phyloP scores from a whole-genome alignment of 2,888 invertebrate genomes.

The Dynastes maya region DNA sequence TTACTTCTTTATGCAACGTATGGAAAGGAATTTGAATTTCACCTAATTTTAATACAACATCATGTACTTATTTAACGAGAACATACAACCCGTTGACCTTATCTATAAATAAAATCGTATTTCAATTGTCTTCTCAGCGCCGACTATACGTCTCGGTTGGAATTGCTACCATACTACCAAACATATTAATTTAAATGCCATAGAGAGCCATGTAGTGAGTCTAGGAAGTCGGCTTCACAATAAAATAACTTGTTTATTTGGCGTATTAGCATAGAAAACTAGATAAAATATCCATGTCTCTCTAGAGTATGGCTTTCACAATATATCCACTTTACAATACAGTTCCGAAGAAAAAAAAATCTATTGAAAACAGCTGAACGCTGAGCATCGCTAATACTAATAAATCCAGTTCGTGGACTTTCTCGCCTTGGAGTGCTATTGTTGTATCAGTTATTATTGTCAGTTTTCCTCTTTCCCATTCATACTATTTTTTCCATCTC shows the following conservation, averaged over 20 bases:
- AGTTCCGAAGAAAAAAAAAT: conserved; percentile 2
- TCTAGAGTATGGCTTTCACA: conserved; percentile 3
- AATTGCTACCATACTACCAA: neutral
- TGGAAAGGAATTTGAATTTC: conserved; percentile 26
- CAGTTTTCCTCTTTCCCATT: conserved; percentile 11
- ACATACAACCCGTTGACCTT: conserved; percentile 21
- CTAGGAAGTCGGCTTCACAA: conserved; percentile 9
- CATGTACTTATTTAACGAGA: conserved; percentile 17
- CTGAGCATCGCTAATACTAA: conserved; percentile 32
- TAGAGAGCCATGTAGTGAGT: neutral
- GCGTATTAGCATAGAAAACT: conserved; percentile 21
- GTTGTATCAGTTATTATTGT: conserved; percentile 26
- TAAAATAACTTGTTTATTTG: conserved; percentile 13
- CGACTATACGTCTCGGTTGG: neutral
- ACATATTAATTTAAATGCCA: conserved; percentile 7
- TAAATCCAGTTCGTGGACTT: conserved; percentile 38
- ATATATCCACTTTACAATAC: conserved; percentile 10
- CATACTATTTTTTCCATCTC: conserved; percentile 15
- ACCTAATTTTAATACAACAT: conserved; percentile 38
- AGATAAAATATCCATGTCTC: conserved; percentile 2
- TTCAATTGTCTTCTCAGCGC: conserved; percentile 28
- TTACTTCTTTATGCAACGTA: neutral
- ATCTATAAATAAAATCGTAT: conserved; percentile 40
- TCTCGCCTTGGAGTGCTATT: conserved; percentile 37
- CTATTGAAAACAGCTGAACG: conserved; percentile 23